phyloP scores from a whole-genome alignment of 2,113 vertebrate species.

The Channa maculata region DNA sequence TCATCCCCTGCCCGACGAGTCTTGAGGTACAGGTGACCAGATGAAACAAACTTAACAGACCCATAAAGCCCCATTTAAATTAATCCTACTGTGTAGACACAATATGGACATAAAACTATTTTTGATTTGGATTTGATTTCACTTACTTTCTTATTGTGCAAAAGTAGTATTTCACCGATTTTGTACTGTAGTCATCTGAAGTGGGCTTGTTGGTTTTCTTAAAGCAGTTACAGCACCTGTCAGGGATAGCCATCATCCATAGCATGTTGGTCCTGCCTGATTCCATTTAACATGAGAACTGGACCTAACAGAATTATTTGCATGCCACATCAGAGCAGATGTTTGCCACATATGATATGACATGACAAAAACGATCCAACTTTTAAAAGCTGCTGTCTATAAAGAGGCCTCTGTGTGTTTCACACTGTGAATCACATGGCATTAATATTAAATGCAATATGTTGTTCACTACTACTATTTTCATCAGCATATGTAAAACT shows the following conservation, averaged over 20 bases:
- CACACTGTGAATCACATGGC: too few relatives aligned
- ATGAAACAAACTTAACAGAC: conserved; percentile 50
- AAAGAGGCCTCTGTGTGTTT: too few relatives aligned
- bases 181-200: not conserved
- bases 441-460: too few relatives aligned
- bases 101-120: not conserved
- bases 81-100: conserved; percentile 41
- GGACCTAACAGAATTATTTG: not conserved
- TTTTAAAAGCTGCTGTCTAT: too few relatives aligned
- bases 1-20: conserved; percentile 73
- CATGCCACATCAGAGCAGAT: not conserved
- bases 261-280: conserved; percentile 31
- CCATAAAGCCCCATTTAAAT: conserved; percentile 49
- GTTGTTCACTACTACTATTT: too few relatives aligned
- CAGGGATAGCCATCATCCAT: not conserved
- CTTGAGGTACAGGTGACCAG: conserved; percentile 79
- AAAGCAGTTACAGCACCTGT: not conserved
- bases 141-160: too few relatives aligned
- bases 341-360: not conserved
- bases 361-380: too few relatives aligned
- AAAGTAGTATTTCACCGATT: too few relatives aligned
- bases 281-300: conserved; percentile 3
- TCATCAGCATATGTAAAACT: too few relatives aligned
- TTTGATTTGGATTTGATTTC: too few relatives aligned
- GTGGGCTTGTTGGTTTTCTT: not conserved